A percentile compares a stretch with the other conserved stretches of the same genome.
These are phyloP conservation scores for Meiosimyza platycephala DNA, from an alignment of 2,888 invertebrate species.

Conservation along the genomic window DNA sequence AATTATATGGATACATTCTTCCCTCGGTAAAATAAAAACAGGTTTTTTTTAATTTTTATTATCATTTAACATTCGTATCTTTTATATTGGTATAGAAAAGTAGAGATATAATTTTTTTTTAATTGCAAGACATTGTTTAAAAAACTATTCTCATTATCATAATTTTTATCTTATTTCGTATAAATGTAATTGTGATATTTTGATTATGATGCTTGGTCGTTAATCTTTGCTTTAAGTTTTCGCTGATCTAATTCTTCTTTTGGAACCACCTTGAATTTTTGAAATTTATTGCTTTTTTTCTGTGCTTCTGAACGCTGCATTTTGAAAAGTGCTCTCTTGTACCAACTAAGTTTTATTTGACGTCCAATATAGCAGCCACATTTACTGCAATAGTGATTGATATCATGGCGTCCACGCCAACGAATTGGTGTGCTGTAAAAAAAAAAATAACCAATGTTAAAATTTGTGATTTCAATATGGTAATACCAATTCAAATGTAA, in stretches of 20 bases:
- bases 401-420: slow-evolving; percentile 58
- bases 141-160: background rate
- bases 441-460: background rate
- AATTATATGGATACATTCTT: no score
- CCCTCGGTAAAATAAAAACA: no score
- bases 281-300: slow-evolving; percentile 53
- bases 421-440: slow-evolving; percentile 55
- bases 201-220: no score
- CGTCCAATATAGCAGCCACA: slow-evolving; percentile 65
- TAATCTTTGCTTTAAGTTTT: slow-evolving; percentile 38
- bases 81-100: background rate
- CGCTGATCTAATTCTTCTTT: slow-evolving; percentile 56
- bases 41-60: background rate
- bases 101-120: background rate
- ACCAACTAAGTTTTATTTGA: slow-evolving; percentile 60
- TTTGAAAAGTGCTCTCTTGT: slow-evolving; percentile 58
- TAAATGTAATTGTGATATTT: no score
- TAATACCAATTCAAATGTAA: background rate
- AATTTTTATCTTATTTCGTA: background rate
- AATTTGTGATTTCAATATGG: background rate
- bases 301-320: slow-evolving; percentile 57
- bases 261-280: slow-evolving; percentile 54
- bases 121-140: background rate
- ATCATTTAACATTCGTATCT: background rate
- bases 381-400: slow-evolving; percentile 62